Evolutionary conservation across 1,140 invertebrate genomes (phyloP), one percentile per base, ranked within the genome.

Genomic region (Sarcophaga peregrina): DNA sequence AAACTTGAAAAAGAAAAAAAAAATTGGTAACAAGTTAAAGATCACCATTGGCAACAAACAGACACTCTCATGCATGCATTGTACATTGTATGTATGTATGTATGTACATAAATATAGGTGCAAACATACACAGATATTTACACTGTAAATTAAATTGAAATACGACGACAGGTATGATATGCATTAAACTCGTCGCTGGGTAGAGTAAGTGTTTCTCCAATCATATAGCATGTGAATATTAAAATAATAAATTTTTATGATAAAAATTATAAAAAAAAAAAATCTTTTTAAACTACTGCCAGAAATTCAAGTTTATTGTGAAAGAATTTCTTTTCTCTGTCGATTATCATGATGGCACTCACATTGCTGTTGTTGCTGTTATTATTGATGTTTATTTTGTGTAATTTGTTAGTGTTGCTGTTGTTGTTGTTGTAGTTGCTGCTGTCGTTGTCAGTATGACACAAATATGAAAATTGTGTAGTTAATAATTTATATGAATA

Each of bases 401-500:
- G 25, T 37, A 37, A 37, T 37, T 37, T 37, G 25, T 37, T 37
- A 37, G 25, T 37, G 25, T 37, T 37, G 25, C 25, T 37, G 25
- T 37, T 37, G 25, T 4, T 37, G 25, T 37, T 37, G 25, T 4
- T 37, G 25, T n/a, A n/a, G n/a, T 37, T 37, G 25, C 4, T 37
- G 25, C 8, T 68, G 54, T 6, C 17, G 5, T 68, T 68, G 62
- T 68, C 62, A 68, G 62, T 68, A 68, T 68, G 62, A 68, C 62
- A 68, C 62, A 68, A 68, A 68, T 68, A 68, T 68, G 17, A 68
- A 68, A 68, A 68, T 68, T 68, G 62, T 68, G n/a, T 68, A 25
- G 62, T 68, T 20, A 68, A 68, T n/a, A 68, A 68, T 20, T 58
- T 58, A 68, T 20, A 68, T 8, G 20, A 25, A 68, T 20, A 68